phyloP scores from a whole-genome alignment of 2,113 vertebrate genomes.

The Grallaria varia region DNA sequence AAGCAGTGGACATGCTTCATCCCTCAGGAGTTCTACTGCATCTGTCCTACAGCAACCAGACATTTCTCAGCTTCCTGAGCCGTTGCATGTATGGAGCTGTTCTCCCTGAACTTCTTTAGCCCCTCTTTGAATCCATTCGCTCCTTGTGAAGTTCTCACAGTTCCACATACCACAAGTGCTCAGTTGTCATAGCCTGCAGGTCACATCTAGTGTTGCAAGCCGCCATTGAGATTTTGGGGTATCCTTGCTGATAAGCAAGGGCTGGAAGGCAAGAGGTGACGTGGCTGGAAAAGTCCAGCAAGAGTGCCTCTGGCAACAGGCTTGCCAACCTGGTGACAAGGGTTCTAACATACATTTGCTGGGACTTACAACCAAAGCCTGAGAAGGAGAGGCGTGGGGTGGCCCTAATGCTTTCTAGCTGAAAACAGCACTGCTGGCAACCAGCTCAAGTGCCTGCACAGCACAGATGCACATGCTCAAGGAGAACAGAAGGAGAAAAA shows the following conservation, averaged over 20 bases:
- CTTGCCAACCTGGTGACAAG: fast-evolving
- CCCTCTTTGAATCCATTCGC: neutral
- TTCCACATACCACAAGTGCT: neutral
- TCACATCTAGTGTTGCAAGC: neutral
- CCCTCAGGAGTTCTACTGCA: neutral
- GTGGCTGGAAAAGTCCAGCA: neutral
- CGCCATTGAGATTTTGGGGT: neutral
- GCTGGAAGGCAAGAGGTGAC: neutral
- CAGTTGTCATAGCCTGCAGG: neutral
- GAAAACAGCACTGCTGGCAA: neutral
- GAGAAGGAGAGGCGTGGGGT: neutral
- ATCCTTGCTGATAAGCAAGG: neutral
- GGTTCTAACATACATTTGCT: neutral
- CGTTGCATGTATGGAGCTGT: neutral
- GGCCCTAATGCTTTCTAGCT: neutral
- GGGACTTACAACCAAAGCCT: neutral
- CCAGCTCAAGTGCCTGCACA: neutral
- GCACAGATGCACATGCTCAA: neutral
- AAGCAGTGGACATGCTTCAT: neutral
- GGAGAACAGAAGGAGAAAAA: neutral
- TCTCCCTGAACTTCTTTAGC: neutral
- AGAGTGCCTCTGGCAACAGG: neutral
- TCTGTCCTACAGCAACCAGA: neutral
- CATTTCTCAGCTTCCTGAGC: neutral
- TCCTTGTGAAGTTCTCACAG: neutral